Percentiles rank a stretch among this genome's conserved stretches.
Evolutionary conservation across 2,113 vertebrate genomes (phyloP).

Genomic region (Cyprinus carpio): DNA sequence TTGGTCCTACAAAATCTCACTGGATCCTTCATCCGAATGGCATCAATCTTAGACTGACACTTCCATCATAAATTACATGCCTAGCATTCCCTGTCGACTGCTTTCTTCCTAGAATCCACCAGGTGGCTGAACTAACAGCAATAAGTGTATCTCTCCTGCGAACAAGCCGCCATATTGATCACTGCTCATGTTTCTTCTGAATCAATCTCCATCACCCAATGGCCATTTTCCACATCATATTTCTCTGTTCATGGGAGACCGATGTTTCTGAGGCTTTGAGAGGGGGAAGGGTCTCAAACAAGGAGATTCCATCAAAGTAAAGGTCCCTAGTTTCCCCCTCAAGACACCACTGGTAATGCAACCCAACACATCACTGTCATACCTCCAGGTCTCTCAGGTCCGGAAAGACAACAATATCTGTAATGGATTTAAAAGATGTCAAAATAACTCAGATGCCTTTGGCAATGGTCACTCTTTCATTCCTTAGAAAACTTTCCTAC

Average conservation of each 20-base stretch:
- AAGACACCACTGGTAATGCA: conserved; percentile 56
- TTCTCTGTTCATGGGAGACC: conserved; percentile 60
- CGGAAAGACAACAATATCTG: conserved; percentile 65
- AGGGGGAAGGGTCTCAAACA: conserved; percentile 33
- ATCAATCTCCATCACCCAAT: conserved; percentile 72
- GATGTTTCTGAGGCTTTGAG: conserved; percentile 58
- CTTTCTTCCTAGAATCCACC: conserved; percentile 56
- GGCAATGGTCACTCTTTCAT: not conserved
- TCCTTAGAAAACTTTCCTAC: not conserved
- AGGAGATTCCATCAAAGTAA: conserved; percentile 64
- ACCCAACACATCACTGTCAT: conserved; percentile 58
- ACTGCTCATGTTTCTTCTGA: conserved; percentile 69
- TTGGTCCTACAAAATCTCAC: conserved; percentile 49
- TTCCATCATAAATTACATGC: conserved; percentile 65
- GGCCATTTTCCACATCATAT: conserved; percentile 68
- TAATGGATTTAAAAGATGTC: conserved; percentile 61
- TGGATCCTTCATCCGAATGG: conserved; percentile 58
- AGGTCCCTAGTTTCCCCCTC: conserved; percentile 48
- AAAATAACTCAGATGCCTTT: conserved; percentile 10
- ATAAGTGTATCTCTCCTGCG: conserved; percentile 57
- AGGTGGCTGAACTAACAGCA: conserved; percentile 51
- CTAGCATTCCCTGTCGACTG: conserved; percentile 47
- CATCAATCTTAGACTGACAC: conserved; percentile 64
- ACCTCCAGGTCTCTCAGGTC: conserved; percentile 33
- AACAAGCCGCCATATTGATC: conserved; percentile 70